Base-by-base conservation (phyloP, 2,888 invertebrate species). In the Eupeodes latifasciatus region DNA sequence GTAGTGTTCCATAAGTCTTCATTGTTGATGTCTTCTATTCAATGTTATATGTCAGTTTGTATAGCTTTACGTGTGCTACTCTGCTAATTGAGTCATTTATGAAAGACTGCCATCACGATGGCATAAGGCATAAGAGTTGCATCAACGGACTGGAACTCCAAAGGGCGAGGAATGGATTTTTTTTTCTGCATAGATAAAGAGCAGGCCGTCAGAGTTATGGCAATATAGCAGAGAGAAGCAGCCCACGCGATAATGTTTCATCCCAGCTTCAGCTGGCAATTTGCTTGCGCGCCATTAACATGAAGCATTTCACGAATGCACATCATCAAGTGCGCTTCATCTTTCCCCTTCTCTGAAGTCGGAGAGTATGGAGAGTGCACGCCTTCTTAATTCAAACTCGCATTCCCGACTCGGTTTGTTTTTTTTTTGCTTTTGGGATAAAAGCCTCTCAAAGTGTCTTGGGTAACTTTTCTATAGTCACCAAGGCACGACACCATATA, bases 51-150 rank as follows among this genome's bases (percentile, higher is more conserved):
- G 19, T 19, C 40, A 40, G 40, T 5, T 14, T 47, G 5, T 47
- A 27, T 34, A 40, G 40, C 40, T 34, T 9, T 86, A 77, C 77
- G 76, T 87, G 87, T 80, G 83, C 87, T 77, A 74, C 77, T 84
- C 84, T 59, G 72, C 87, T 87, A 87, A 87, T 87, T 87, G 87
- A 87, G 87, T 87, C 87, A 87, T 87, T 87, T 84, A 87, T 84
- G 80, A 66, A 77, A 79, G 82, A 71, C 82, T 82, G 67, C 51
- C n/a, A 57, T 14, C 14, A 51, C 49, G 81, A 40, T 71, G 75
- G 75, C 27, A 27, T 27, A 69, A 76, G 64, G 59, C 67, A 19
- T 36, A 19, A 71, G 40, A 55, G 16, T 53, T 69, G 40, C 62
- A 14, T n/a, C 14, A 27, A 27, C 27, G 57, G 44, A 27, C 51